phyloP scores from a whole-genome alignment of 2,113 vertebrate genomes.

The Progne subis region DNA sequence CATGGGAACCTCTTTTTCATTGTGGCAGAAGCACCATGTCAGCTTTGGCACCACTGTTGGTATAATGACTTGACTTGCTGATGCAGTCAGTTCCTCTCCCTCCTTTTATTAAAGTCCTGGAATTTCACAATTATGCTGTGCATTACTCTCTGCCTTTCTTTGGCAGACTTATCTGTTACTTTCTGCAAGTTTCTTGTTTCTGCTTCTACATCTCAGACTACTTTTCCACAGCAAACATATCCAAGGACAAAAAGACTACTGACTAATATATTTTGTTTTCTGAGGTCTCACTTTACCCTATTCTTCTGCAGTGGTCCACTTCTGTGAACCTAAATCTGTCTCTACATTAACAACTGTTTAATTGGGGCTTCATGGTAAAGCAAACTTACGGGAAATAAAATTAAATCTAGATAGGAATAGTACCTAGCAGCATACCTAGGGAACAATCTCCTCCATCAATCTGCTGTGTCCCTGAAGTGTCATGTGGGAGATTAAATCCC shows the following conservation, averaged over 20 bases:
- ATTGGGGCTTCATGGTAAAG: not conserved
- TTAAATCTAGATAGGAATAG: not conserved
- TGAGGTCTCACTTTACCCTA: not conserved
- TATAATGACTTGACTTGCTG: not conserved
- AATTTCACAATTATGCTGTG: not conserved
- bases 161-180: not conserved
- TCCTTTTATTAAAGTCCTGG: not conserved
- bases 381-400: not conserved
- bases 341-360: constrained; percentile 32
- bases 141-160: not conserved
- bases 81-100: not conserved
- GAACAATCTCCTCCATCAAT: not conserved
- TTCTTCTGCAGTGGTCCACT: constrained; percentile 13
- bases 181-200: not conserved
- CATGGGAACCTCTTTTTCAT: not conserved
- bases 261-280: not conserved
- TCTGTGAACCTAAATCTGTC: not conserved
- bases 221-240: not conserved
- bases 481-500: not conserved
- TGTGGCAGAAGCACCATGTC: not conserved
- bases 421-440: not conserved
- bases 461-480: not conserved
- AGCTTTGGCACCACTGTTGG: not conserved
- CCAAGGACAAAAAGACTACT: not conserved
- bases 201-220: not conserved